Evolutionary conservation across 2,888 invertebrate genomes (phyloP).

Genomic region (Nomada fucata): DNA sequence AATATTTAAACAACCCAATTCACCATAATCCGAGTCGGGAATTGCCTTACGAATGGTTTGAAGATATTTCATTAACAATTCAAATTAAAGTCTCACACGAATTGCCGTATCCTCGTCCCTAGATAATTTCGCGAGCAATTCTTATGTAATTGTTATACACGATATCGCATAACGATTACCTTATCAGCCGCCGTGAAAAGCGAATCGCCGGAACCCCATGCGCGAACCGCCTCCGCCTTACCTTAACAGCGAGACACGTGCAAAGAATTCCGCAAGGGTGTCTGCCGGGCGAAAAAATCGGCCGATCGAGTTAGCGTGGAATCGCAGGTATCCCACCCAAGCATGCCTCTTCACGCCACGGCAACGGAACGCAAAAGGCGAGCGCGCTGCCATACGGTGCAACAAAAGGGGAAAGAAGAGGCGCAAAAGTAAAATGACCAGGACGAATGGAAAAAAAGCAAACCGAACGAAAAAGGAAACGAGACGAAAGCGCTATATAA

Average conservation of each 20-base stretch:
- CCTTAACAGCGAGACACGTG: slow-evolving; percentile 2
- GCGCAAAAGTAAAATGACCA: neutral
- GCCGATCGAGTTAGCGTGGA: slow-evolving; percentile 38
- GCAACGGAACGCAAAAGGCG: neutral
- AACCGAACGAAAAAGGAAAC: neutral
- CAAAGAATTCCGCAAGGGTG: slow-evolving; percentile 5
- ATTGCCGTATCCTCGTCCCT: too few species aligned
- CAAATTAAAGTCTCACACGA: too few species aligned
- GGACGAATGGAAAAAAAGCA: neutral
- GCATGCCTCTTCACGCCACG: neutral
- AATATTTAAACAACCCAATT: too few species aligned
- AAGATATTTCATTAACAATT: too few species aligned
- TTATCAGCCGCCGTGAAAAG: too few species aligned
- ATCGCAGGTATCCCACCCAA: slow-evolving; percentile 18
- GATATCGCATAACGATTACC: too few species aligned
- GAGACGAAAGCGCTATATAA: neutral
- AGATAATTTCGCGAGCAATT: too few species aligned
- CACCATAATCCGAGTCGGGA: too few species aligned
- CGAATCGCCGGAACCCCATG: too few species aligned
- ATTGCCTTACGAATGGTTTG: too few species aligned
- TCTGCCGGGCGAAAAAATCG: neutral
- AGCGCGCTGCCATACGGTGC: too few species aligned
- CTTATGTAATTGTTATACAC: too few species aligned
- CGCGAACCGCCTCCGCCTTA: slow-evolving; percentile 1
- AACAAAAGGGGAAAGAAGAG: neutral